A percentile compares a stretch with the other conserved stretches of the same genome.
These are phyloP conservation scores for Ictalurus furcatus DNA, from an alignment of 2,113 vertebrate genomes.

Conservation along the genomic window DNA sequence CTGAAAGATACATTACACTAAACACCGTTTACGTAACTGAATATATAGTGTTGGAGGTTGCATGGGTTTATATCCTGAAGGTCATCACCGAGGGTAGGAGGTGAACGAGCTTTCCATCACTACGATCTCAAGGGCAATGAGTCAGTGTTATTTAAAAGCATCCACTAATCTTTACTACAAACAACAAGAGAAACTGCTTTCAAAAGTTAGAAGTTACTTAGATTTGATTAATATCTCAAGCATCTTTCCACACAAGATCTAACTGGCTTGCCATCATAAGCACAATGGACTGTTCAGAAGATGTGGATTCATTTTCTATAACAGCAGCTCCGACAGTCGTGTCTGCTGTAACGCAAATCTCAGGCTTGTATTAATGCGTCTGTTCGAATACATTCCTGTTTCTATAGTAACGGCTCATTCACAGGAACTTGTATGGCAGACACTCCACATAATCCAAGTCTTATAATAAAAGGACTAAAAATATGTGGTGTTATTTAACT, in stretches of 20 bases:
- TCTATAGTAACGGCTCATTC: not conserved
- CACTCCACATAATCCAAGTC: not conserved
- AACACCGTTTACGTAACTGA: not conserved
- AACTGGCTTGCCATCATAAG: not conserved
- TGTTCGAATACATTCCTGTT: not conserved
- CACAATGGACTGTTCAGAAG: not conserved
- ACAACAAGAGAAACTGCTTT: not conserved
- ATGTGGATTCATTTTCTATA: not conserved
- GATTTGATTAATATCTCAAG: not conserved
- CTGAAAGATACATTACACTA: not conserved
- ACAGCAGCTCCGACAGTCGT: not conserved
- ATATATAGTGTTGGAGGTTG: not conserved
- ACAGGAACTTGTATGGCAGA: not conserved
- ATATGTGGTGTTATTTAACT: not conserved
- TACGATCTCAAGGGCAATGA: not conserved
- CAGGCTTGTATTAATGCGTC: not conserved
- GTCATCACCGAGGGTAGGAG: not conserved
- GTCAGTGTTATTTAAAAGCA: not conserved
- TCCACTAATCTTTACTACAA: not conserved
- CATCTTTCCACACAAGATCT: not conserved
- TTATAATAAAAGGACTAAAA: constrained; percentile 6
- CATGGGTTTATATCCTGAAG: not conserved
- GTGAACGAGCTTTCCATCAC: not conserved
- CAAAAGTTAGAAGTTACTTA: not conserved
- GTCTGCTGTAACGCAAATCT: not conserved